phyloP scores from a whole-genome alignment of 1,140 invertebrate species.

The Reticulitermes speratus region DNA sequence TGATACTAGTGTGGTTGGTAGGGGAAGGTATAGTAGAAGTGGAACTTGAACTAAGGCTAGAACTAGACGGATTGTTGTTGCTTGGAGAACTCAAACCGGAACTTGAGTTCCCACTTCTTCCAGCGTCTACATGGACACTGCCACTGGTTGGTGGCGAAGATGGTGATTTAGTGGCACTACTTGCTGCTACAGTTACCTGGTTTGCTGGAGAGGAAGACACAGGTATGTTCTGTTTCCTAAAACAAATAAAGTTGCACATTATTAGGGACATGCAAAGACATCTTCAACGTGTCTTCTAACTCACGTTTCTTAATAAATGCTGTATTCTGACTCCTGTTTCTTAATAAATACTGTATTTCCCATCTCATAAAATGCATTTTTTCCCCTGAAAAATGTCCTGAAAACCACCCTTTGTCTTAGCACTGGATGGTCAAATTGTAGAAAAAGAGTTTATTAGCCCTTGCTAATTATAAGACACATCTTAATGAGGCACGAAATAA shows the following conservation, averaged over 20 bases:
- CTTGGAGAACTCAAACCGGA: neutral
- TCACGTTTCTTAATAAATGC: too few relatives aligned
- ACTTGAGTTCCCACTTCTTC: neutral
- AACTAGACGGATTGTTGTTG: constrained; percentile 10
- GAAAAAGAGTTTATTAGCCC: too few relatives aligned
- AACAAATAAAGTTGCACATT: neutral
- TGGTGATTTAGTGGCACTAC: neutral
- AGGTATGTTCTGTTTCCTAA: constrained; percentile 25
- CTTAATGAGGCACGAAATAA: too few relatives aligned
- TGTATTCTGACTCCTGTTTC: too few relatives aligned
- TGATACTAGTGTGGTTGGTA: neutral
- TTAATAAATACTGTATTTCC: too few relatives aligned
- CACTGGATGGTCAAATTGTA: too few relatives aligned
- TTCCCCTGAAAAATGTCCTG: too few relatives aligned
- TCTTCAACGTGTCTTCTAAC: too few relatives aligned
- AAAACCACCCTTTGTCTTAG: too few relatives aligned
- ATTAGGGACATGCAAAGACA: too few relatives aligned
- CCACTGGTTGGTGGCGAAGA: neutral
- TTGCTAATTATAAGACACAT: too few relatives aligned
- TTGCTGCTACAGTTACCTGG: neutral
- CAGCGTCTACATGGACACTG: neutral
- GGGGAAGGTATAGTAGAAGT: neutral
- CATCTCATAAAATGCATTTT: too few relatives aligned
- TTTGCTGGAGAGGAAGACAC: neutral
- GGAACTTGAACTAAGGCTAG: constrained; percentile 17